Percentiles rank a stretch among this genome's conserved stretches.
phyloP scores from a whole-genome alignment of 2,888 invertebrate species.

The Megamerina dolium region DNA sequence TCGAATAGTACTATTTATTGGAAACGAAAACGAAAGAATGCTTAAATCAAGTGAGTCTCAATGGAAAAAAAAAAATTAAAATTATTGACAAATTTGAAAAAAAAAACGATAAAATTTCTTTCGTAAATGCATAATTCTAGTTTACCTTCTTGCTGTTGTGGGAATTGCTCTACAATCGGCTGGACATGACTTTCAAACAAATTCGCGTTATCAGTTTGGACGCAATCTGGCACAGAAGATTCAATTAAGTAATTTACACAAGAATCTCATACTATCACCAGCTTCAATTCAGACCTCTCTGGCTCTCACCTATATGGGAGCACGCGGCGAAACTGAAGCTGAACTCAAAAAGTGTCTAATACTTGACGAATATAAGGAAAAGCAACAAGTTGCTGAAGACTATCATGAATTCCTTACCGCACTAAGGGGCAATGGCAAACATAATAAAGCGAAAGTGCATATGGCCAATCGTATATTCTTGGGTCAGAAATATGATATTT shows the following conservation, averaged over 20 bases:
- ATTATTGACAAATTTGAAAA: too few relatives aligned
- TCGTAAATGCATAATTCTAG: too few relatives aligned
- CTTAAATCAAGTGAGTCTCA: too few relatives aligned
- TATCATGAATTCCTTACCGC: conserved; percentile 18
- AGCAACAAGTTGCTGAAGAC: conserved; percentile 17
- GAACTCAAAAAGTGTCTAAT: conserved; percentile 17
- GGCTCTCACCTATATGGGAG: conserved; percentile 64
- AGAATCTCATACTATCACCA: conserved; percentile 22
- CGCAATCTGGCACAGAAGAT: conserved; percentile 4
- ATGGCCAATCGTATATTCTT: conserved; percentile 47
- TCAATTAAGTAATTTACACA: neutral
- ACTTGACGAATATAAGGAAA: conserved; percentile 11
- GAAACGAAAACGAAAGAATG: too few relatives aligned
- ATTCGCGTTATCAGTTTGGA: conserved; percentile 4
- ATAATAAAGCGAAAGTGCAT: conserved; percentile 47
- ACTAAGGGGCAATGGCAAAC: conserved; percentile 13
- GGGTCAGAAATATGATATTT: conserved; percentile 9
- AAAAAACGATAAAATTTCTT: too few relatives aligned
- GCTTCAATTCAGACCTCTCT: conserved; percentile 61
- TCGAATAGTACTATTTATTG: too few relatives aligned
- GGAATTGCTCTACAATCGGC: too few relatives aligned
- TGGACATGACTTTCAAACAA: too few relatives aligned
- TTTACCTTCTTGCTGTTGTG: too few relatives aligned
- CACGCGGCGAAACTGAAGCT: conserved; percentile 48
- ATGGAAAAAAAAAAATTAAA: too few relatives aligned